These are phyloP conservation scores for Tetragonula carbonaria DNA, from an alignment of 2,888 invertebrate genomes.

Conservation along the genomic window DNA sequence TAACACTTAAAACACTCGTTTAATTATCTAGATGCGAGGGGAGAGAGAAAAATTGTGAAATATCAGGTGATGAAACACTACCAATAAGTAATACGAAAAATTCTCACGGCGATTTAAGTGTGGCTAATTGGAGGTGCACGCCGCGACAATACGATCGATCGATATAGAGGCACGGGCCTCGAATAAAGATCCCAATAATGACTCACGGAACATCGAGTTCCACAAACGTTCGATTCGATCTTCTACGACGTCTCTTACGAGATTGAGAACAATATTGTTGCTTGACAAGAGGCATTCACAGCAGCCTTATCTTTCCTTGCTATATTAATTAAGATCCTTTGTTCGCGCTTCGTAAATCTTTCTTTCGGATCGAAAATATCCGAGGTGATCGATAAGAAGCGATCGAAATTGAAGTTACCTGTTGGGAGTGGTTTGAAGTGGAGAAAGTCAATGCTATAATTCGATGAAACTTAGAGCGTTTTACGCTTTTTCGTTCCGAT, in stretches of 20 bases:
- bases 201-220: conserved; percentile 57
- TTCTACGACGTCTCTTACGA: conserved; percentile 52
- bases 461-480: neutral
- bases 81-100: conserved; percentile 35
- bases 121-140: conserved; percentile 72
- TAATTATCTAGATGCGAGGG: too few species aligned
- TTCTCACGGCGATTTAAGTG: conserved; percentile 71
- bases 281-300: conserved; percentile 26
- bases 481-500: too few species aligned
- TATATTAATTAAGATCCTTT: conserved; percentile 73
- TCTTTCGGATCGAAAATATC: conserved; percentile 7
- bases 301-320: conserved; percentile 55
- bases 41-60: too few species aligned
- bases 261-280: conserved; percentile 37
- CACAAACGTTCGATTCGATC: conserved; percentile 60
- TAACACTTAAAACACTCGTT: neutral
- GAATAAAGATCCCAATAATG: conserved; percentile 54
- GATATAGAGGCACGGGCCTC: conserved; percentile 64
- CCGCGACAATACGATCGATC: conserved; percentile 69
- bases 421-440: neutral
- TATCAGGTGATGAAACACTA: neutral
- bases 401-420: neutral
- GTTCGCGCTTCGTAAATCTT: conserved; percentile 36
- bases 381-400: conserved; percentile 7
- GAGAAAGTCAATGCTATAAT: neutral